phyloP scores from a whole-genome alignment of 2,888 invertebrate genomes.

The Caenorhabditis sp. region DNA sequence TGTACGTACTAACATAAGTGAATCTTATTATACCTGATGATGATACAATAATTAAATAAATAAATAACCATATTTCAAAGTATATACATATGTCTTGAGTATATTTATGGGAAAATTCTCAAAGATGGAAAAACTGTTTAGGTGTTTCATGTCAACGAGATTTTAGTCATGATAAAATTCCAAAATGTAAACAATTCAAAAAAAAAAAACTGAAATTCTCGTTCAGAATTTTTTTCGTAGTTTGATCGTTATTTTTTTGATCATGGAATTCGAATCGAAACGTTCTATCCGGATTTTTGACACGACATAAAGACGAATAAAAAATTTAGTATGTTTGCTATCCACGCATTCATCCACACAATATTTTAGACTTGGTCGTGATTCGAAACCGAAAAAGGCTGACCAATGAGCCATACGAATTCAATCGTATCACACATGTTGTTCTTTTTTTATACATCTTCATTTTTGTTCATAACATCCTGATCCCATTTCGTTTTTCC shows the following conservation, averaged over 20 bases:
- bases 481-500: neutral
- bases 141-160: too few relatives aligned
- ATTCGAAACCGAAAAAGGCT: neutral
- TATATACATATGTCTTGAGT: too few relatives aligned
- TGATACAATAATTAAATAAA: neutral
- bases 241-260: neutral
- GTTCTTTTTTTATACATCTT: neutral
- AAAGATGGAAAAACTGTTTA: too few relatives aligned
- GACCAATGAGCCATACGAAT: neutral
- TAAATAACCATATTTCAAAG: too few relatives aligned
- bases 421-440: neutral
- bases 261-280: neutral
- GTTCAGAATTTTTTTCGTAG: too few relatives aligned
- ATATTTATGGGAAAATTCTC: too few relatives aligned
- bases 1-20: neutral
- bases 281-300: neutral
- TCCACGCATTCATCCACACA: neutral
- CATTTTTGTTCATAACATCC: neutral
- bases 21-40: neutral
- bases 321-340: neutral
- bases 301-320: neutral
- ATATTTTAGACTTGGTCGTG: neutral
- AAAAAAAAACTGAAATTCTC: too few relatives aligned
- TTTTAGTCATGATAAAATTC: too few relatives aligned
- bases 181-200: too few relatives aligned